phyloP scores from a whole-genome alignment of 1,140 invertebrate species.

The Elymnias hypermnestra region DNA sequence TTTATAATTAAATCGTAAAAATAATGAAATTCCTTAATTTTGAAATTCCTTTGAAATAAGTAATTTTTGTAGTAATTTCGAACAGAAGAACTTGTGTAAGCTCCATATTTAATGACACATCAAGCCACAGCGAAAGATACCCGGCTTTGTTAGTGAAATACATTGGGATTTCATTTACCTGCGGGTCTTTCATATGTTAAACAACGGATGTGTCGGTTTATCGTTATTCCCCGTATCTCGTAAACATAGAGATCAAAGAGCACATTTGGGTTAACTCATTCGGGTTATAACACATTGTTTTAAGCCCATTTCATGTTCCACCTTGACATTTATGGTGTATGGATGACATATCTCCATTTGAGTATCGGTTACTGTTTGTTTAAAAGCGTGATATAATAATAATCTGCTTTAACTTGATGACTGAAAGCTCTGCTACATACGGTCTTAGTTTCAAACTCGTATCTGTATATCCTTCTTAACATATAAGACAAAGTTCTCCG shows the following conservation, averaged over 20 bases:
- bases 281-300: neutral
- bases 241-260: constrained; percentile 4
- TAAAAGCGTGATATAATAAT: no score
- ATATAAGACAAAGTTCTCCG: no score
- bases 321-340: neutral
- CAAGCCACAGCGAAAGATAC: neutral
- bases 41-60: no score
- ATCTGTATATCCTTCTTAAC: no score
- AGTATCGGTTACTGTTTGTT: no score
- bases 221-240: neutral
- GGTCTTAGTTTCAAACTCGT: no score
- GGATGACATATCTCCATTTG: neutral
- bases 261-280: constrained; percentile 1
- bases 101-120: neutral
- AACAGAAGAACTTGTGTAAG: no score
- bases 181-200: neutral
- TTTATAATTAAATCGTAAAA: no score
- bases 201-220: constrained; percentile 1
- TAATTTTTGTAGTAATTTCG: no score
- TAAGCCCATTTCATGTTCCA: neutral
- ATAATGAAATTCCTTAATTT: no score
- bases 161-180: neutral
- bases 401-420: no score
- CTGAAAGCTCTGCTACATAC: no score
- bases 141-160: neutral